phyloP scores from a whole-genome alignment of 2,888 invertebrate genomes.

The Drosophila nigritarsus region DNA sequence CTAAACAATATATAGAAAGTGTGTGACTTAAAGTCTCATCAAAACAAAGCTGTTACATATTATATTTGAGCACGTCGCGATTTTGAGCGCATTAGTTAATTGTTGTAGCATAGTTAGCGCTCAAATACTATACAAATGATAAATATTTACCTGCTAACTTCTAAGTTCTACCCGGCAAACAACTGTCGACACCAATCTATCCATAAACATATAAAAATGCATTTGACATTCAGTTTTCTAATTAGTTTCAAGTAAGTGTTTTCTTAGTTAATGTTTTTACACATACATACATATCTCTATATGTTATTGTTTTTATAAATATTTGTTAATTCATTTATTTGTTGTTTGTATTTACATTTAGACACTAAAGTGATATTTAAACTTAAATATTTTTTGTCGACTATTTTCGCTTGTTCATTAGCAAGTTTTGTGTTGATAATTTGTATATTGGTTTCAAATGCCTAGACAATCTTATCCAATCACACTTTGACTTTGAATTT shows the following conservation, averaged over 20 bases:
- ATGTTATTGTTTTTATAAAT: conserved; percentile 1
- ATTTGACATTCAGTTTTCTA: conserved; percentile 39
- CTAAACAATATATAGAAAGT: conserved; percentile 28
- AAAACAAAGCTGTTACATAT: conserved; percentile 55
- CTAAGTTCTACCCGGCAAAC: neutral
- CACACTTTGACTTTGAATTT: conserved; percentile 38
- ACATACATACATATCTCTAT: neutral
- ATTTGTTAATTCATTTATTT: neutral
- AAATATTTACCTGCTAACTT: conserved; percentile 27
- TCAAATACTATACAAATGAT: conserved; percentile 40
- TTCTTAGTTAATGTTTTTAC: conserved; percentile 7
- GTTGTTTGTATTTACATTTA: neutral
- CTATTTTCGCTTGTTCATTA: neutral
- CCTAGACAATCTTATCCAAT: conserved; percentile 65
- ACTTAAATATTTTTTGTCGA: neutral
- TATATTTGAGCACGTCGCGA: conserved; percentile 37
- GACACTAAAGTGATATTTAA: neutral
- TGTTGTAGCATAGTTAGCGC: conserved; percentile 53
- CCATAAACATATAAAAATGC: neutral
- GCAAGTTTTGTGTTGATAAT: neutral
- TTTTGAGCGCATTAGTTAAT: conserved; percentile 56
- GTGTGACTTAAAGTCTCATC: conserved; percentile 70
- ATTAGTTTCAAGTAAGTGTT: conserved; percentile 8
- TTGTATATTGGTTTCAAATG: conserved; percentile 34
- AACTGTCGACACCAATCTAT: conserved; percentile 32